Conservation (phyloP, 2,113 vertebrate genomes). For the Ictidomys tridecemlineatus region DNA sequence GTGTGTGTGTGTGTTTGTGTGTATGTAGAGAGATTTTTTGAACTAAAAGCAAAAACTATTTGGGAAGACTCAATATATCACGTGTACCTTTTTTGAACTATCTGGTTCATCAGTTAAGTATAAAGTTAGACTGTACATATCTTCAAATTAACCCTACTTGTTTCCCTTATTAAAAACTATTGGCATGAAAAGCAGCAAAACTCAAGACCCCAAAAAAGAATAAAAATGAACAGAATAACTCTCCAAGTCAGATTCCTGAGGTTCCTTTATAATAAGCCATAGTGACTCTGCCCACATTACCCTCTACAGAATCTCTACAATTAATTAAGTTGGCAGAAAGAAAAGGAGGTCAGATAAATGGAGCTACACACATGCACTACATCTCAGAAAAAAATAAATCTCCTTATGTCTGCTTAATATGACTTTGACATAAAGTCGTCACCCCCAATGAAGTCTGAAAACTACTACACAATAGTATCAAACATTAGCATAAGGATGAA, state of each 20-base stretch:
- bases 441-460: background rate
- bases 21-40: background rate
- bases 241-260: background rate
- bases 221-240: background rate
- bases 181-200: conserved; percentile 26
- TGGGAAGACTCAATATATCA: background rate
- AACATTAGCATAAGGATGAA: background rate
- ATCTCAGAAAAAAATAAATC: background rate
- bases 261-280: background rate
- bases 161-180: background rate
- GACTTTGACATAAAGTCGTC: background rate
- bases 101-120: background rate
- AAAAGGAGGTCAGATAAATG: background rate
- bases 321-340: background rate
- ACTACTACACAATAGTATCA: background rate
- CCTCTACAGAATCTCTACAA: background rate
- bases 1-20: too few relatives aligned
- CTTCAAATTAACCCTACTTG: background rate
- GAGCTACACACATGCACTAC: background rate
- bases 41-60: background rate
- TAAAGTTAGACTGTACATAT: background rate
- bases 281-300: background rate
- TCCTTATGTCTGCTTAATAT: background rate
- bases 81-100: background rate
- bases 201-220: conserved; percentile 24